These are phyloP conservation scores for Leptocoma aspasia DNA, from an alignment of 2,113 vertebrate species.

Conservation along the genomic window DNA sequence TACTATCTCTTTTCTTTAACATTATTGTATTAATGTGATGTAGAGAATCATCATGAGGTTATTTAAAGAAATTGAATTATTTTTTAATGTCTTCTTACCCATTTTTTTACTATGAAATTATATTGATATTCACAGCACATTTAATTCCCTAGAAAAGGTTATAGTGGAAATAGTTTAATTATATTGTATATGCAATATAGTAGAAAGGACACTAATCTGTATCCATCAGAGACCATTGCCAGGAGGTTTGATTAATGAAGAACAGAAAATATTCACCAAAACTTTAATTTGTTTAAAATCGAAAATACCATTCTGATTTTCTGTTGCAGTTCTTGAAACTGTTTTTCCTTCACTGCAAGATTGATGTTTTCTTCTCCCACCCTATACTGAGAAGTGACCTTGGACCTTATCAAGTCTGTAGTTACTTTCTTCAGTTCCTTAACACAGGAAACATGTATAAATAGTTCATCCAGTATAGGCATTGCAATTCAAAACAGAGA, in stretches of 20 bases:
- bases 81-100: not conserved
- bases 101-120: not conserved
- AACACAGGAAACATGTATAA: conserved; percentile 66
- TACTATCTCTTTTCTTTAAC: not conserved
- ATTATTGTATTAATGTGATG: not conserved
- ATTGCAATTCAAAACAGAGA: conserved; percentile 61
- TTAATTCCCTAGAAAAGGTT: not conserved
- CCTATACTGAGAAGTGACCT: conserved; percentile 74
- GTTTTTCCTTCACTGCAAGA: conserved; percentile 76
- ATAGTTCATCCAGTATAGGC: conserved; percentile 56
- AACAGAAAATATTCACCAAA: conserved; percentile 29
- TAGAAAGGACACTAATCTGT: not conserved
- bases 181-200: not conserved
- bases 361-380: conserved; percentile 74
- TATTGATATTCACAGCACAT: not conserved
- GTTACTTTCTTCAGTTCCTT: conserved; percentile 86
- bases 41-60: not conserved
- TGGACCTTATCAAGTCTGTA: conserved; percentile 82
- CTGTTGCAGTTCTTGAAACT: conserved; percentile 81
- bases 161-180: not conserved
- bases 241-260: not conserved
- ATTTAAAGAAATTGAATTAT: not conserved
- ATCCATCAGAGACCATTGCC: not conserved
- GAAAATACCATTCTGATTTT: conserved; percentile 83
- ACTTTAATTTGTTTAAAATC: conserved; percentile 66